Evolutionary conservation across 2,888 invertebrate genomes (phyloP).

Genomic region (Eristalis tenax): DNA sequence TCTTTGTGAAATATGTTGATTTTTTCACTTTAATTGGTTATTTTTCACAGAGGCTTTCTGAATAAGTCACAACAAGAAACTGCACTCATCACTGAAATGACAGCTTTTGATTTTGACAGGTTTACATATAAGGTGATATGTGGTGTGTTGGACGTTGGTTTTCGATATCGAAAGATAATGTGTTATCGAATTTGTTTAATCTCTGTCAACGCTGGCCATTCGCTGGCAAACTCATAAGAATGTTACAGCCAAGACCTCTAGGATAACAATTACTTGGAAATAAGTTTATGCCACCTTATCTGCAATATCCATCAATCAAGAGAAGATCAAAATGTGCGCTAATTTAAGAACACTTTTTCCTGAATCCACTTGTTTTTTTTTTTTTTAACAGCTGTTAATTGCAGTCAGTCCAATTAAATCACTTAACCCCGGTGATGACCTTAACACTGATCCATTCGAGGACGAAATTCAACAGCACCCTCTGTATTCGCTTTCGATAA

Average conservation of each 20-base stretch:
- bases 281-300: no score
- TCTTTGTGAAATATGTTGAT: conserved; percentile 12
- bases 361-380: no score
- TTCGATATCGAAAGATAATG: not conserved
- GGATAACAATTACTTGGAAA: no score
- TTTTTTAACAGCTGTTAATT: no score
- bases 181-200: conserved; percentile 13
- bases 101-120: conserved; percentile 28
- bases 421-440: not conserved
- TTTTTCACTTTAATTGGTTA: conserved; percentile 43
- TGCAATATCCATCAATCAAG: no score
- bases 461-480: not conserved
- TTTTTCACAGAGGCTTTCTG: conserved; percentile 42
- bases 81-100: conserved; percentile 69
- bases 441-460: not conserved
- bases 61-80: conserved; percentile 70
- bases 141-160: not conserved
- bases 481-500: not conserved
- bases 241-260: no score
- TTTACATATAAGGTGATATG: conserved; percentile 19
- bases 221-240: no score
- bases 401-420: not conserved
- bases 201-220: not conserved
- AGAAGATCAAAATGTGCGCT: no score
- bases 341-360: no score